Base-by-base conservation (phyloP, 2,888 invertebrate genomes). In the Odontocerum albicorne region DNA sequence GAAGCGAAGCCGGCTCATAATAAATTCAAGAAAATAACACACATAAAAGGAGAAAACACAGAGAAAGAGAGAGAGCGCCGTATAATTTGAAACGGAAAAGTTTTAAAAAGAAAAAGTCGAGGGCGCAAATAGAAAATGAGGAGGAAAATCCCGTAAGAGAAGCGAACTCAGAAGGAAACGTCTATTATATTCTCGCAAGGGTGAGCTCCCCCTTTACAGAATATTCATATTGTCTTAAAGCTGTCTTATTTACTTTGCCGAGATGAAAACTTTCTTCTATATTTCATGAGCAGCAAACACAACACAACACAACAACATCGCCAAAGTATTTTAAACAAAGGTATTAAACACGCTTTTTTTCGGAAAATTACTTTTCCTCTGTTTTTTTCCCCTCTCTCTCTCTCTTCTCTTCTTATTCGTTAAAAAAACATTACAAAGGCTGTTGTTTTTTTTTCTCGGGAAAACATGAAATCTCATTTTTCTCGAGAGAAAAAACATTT, bases 51-150 rank as follows among this genome's bases (percentile, higher is more conserved):
- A 12, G 27, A 49, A 57, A 52, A 53, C 56, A 60, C 51, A 60
- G 54, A 57, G 12, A 38, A 16, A n/a, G 10, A 38, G 45, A 31
- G 17, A 16, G 31, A 22, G 43, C 7, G 56, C 47, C 44, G 55
- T 57, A 61, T 61, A 61, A 61, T 61, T 61, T 53, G 59, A 59
- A 57, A 61, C 58, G 57, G 58, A 61, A 61, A 61, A 59, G 58
- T 61, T 61, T 59, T 54, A 53, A 56, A 56, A 61, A 59, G 49
- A 53, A 61, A 53, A 57, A 61, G 44, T 33, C 44, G 53, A 47
- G 55, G 40, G 47, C 56, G 55, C 47, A 60, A 57, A 60, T 57
- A 57, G 57, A 60, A 55, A 55, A 57, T 39, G 55, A 49, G 56
- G 57, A 51, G 49, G 36, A 55, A 58, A 60, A 60, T 60, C 60